A percentile compares a stretch with the other conserved stretches of the same genome.
Evolutionary conservation across 2,113 vertebrate species (phyloP).

Genomic region (Megaleporinus macrocephalus): DNA sequence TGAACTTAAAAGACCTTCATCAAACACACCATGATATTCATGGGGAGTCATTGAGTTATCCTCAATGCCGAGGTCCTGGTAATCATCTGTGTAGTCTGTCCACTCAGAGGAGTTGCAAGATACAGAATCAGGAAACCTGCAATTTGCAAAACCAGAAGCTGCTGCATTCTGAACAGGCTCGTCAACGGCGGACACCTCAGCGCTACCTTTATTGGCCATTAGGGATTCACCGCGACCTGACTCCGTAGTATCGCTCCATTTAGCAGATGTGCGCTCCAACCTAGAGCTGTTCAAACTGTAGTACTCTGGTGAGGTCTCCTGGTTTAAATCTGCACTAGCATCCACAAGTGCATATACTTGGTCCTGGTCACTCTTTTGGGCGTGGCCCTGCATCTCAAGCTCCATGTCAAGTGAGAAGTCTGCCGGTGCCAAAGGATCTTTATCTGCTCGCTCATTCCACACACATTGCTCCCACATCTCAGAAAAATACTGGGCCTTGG

Average conservation of each 20-base stretch:
- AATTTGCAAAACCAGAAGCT: background rate
- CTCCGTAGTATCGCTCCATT: slow-evolving; percentile 17
- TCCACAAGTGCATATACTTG: background rate
- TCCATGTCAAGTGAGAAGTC: slow-evolving; percentile 58
- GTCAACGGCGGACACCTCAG: background rate
- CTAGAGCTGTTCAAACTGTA: slow-evolving; percentile 51
- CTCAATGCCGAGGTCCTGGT: background rate
- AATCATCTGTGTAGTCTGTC: slow-evolving; percentile 17
- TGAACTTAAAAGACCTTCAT: slow-evolving; percentile 9
- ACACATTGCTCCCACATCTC: slow-evolving; percentile 42
- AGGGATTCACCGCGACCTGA: slow-evolving; percentile 10
- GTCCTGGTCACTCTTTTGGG: background rate
- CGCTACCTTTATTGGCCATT: slow-evolving; percentile 29
- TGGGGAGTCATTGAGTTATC: background rate
- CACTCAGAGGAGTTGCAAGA: slow-evolving; percentile 25
- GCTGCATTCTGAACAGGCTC: background rate
- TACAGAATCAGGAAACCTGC: slow-evolving; percentile 29
- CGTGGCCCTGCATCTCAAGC: slow-evolving; percentile 34
- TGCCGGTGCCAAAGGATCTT: slow-evolving; percentile 15
- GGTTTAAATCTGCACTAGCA: slow-evolving; percentile 25
- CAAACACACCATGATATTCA: slow-evolving; percentile 41
- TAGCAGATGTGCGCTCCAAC: background rate
- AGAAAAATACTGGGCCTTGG: slow-evolving; percentile 20
- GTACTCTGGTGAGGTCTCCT: slow-evolving; percentile 42
- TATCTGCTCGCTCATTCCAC: background rate